A percentile compares a stretch with the other conserved stretches of the same genome.
These are phyloP conservation scores for Phragmatobia fuliginosa DNA, from an alignment of 2,888 invertebrate genomes.

Conservation along the genomic window DNA sequence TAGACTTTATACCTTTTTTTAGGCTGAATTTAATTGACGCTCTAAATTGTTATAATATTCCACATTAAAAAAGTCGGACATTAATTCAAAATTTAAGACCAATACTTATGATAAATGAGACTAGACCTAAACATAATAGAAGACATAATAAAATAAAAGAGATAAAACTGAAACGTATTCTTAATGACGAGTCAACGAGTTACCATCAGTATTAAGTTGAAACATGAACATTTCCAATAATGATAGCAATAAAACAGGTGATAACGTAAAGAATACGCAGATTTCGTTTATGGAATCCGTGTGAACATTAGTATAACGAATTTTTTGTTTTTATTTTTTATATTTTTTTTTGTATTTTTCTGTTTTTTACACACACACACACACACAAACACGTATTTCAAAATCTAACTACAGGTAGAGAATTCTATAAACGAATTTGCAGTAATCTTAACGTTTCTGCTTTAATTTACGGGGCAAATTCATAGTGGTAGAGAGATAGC, in stretches of 20 bases:
- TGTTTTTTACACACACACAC: constrained; percentile 10
- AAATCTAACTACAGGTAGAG: not conserved
- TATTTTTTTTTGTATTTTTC: not conserved
- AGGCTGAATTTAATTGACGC: not conserved
- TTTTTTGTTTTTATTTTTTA: not conserved
- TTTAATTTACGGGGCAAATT: not conserved
- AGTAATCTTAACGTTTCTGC: not conserved
- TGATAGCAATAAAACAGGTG: not conserved
- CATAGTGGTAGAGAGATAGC: not conserved
- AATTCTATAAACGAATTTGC: constrained; percentile 7
- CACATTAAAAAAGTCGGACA: too few species aligned
- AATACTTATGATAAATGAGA: not conserved
- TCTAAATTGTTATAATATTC: not conserved
- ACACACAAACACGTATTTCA: not conserved
- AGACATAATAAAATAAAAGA: too few species aligned
- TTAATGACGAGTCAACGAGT: not conserved
- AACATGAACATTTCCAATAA: not conserved
- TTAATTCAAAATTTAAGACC: not conserved
- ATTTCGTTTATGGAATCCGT: constrained; percentile 3
- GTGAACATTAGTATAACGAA: not conserved
- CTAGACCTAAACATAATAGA: too few species aligned
- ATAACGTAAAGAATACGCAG: constrained; percentile 7
- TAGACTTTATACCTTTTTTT: too few species aligned
- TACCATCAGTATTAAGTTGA: not conserved
- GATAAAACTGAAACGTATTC: too few species aligned